A percentile compares a stretch with the other conserved stretches of the same genome.
Evolutionary conservation across 2,797 vertebrate species (phyloP).

Genomic region (Sebastes kiyomatsui): DNA sequence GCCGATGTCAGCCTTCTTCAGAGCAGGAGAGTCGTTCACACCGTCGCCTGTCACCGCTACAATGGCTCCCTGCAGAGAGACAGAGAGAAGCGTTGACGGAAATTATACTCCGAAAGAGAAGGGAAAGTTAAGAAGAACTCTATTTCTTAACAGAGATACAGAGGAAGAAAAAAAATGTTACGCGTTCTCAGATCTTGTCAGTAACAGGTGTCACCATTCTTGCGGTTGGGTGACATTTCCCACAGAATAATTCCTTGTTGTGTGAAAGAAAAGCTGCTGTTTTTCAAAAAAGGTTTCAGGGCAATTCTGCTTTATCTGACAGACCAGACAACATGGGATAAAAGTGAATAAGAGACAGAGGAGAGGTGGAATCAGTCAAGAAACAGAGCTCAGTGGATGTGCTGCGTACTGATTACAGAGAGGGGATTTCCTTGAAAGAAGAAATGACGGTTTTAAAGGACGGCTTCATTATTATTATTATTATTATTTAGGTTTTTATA

Average conservation of each 20-base stretch:
- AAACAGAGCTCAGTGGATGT: neutral
- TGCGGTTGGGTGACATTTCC: constrained; percentile 13
- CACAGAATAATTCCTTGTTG: neutral
- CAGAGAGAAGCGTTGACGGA: neutral
- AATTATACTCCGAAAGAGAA: neutral
- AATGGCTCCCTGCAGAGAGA: constrained; percentile 88
- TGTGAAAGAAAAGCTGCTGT: neutral
- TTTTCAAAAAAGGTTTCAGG: neutral
- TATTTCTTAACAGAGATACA: neutral
- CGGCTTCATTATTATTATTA: too few relatives aligned
- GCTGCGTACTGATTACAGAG: neutral
- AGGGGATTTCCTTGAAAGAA: neutral
- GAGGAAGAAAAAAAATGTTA: neutral
- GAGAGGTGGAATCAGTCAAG: neutral
- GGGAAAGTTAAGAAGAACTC: neutral
- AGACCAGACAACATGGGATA: neutral
- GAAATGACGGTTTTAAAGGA: neutral
- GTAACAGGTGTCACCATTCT: neutral
- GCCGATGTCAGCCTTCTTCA: constrained; percentile 97
- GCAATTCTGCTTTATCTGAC: neutral
- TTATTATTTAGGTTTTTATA: neutral
- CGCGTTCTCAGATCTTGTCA: neutral
- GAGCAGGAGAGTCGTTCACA: constrained; percentile 95
- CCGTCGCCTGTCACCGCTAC: constrained; percentile 97
- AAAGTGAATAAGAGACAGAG: neutral